Base-by-base conservation (phyloP, 2,797 vertebrate genomes). In the Fratercula arctica region DNA sequence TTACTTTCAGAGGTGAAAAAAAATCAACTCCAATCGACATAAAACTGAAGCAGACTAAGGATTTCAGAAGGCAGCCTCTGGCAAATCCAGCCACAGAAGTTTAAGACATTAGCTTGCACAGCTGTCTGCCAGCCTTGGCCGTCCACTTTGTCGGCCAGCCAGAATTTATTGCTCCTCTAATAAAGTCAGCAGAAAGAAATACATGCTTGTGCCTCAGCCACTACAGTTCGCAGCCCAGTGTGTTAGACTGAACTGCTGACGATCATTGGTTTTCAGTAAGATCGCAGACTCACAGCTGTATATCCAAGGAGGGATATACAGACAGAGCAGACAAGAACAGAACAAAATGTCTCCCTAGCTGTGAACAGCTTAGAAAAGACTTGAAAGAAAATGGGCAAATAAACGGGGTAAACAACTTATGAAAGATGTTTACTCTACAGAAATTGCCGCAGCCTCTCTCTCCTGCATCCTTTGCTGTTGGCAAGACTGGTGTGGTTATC, bases 101-200 rank as follows among this genome's bases (percentile, higher is more conserved):
- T 96, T 74, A 96, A 93, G 91, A 94, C 76, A 66, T 94, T 68
- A 96, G 69, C 93, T 94, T 86, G 89, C 82, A 74, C 89, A 91
- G 92, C 87, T 94, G 95, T 81, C 96, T 91, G 95, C 95, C 91
- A 91, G 91, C 76, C 61, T 81, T 84, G 95, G 93, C 95, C 37
- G 66, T 86, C 87, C 87, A 94, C 79, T 66, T 94, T n/a, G 70
- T 84, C 9, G 4, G 73, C 66, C 59, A 66, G 94, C 78, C 87
- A 92, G 91, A 72, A 96, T 92, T 95, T 93, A 96, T 11, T 93
- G 85, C 57, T 96, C 64, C 68, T 80, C 94, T 89, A 94, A 96
- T 89, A 96, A 94, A 95, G 85, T 69, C 92, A 93, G 96, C 91
- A 94, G 91, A 83, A 94, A 96, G 91, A 94, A 96, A 96, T 72